A percentile compares a stretch with the other conserved stretches of the same genome.
These are phyloP conservation scores for Cryptocephalus primarius DNA, from an alignment of 2,888 invertebrate species.

Conservation along the genomic window DNA sequence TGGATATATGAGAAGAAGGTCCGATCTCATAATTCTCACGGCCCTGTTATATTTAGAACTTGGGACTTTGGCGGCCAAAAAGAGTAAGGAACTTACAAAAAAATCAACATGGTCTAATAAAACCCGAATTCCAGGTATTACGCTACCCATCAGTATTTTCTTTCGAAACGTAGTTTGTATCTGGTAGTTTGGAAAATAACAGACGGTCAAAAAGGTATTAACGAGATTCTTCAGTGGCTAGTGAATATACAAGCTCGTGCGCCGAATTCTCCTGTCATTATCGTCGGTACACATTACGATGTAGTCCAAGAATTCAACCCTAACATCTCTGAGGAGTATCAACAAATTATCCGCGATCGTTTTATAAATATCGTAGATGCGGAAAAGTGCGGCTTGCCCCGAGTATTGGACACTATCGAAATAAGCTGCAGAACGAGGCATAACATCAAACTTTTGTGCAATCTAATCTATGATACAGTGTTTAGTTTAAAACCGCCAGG, in stretches of 20 bases:
- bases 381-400: conserved; percentile 88
- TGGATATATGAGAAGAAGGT: conserved; percentile 85
- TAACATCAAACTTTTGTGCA: conserved; percentile 81
- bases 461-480: conserved; percentile 87
- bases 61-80: conserved; percentile 99
- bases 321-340: conserved; percentile 65
- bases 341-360: conserved; percentile 74
- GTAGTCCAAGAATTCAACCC: conserved; percentile 53
- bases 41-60: conserved; percentile 83
- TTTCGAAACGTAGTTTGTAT: conserved; percentile 89
- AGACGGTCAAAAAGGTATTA: conserved; percentile 83
- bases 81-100: conserved; percentile 48
- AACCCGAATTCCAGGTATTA: conserved; percentile 57
- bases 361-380: conserved; percentile 92
- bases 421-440: conserved; percentile 81
- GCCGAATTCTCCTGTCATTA: conserved; percentile 91
- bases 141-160: conserved; percentile 96
- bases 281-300: conserved; percentile 95
- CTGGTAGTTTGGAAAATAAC: conserved; percentile 91
- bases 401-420: conserved; percentile 87
- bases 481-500: conserved; percentile 83
- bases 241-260: conserved; percentile 91
- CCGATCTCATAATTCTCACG: conserved; percentile 60
- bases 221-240: conserved; percentile 88
- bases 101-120: neutral